phyloP scores from a whole-genome alignment of 2,797 vertebrate species.

The Crenuchus spilurus region DNA sequence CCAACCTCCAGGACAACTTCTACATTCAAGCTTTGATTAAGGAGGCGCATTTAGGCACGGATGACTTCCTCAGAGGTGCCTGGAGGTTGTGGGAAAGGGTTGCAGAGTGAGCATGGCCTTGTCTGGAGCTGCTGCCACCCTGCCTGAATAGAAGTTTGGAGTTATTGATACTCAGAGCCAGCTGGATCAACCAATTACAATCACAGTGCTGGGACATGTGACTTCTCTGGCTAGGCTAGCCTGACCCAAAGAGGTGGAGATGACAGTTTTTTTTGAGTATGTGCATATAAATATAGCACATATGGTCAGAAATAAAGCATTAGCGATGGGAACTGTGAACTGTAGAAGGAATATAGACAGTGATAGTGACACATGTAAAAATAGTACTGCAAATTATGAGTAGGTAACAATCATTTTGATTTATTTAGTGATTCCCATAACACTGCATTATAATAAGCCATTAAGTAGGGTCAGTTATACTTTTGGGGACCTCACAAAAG shows the following conservation, averaged over 20 bases:
- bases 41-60: conserved; percentile 86
- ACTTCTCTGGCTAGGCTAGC: not conserved
- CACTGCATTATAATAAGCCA: too few species aligned
- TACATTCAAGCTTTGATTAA: conserved; percentile 87
- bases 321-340: too few species aligned
- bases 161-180: conserved; percentile 53
- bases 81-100: conserved; percentile 82
- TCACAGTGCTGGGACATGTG: not conserved
- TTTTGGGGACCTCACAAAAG: too few species aligned
- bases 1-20: conserved; percentile 83
- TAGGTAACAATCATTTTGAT: too few species aligned
- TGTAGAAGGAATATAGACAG: too few species aligned
- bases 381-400: too few species aligned
- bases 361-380: too few species aligned
- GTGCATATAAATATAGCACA: not conserved
- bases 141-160: conserved; percentile 53
- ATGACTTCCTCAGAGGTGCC: conserved; percentile 84
- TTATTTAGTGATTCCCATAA: too few species aligned
- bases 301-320: not conserved
- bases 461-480: too few species aligned
- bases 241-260: not conserved
- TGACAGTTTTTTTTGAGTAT: not conserved
- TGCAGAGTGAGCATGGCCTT: conserved; percentile 68
- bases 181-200: conserved; percentile 3
- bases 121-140: conserved; percentile 47